These are phyloP conservation scores for Rotaria magnacalcarata DNA, from an alignment of 2,888 invertebrate genomes.

Conservation along the genomic window DNA sequence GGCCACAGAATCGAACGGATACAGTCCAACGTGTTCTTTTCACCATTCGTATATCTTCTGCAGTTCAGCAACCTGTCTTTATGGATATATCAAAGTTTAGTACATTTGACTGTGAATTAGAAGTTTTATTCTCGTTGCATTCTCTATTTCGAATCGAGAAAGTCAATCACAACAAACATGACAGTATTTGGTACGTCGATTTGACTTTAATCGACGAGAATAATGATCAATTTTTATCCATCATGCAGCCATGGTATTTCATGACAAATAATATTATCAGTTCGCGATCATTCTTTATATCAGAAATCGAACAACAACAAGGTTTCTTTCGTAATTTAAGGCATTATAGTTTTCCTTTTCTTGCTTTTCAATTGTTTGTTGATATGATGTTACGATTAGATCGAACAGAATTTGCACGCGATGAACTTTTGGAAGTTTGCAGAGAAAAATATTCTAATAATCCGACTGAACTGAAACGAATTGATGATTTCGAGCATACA, in stretches of 20 bases:
- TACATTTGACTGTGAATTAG: neutral
- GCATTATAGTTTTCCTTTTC: neutral
- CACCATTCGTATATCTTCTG: neutral
- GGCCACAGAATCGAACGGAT: neutral
- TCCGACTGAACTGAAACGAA: neutral
- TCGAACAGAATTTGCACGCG: neutral
- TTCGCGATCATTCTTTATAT: neutral
- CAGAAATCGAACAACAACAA: neutral
- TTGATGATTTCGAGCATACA: neutral
- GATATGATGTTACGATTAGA: slow-evolving; percentile 17
- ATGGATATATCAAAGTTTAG: neutral
- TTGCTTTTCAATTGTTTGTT: neutral
- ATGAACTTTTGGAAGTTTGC: neutral
- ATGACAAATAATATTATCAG: neutral
- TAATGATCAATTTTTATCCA: neutral
- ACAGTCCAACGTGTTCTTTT: neutral
- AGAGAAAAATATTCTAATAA: neutral
- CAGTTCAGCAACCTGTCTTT: neutral
- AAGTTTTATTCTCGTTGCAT: neutral
- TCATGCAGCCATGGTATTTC: neutral
- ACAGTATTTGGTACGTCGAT: neutral
- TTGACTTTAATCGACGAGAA: neutral
- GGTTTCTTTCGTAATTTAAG: neutral
- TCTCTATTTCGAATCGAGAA: neutral
- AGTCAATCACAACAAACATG: neutral